Base-by-base conservation (phyloP, 2,113 vertebrate species). In the Corydoras maculifer region DNA sequence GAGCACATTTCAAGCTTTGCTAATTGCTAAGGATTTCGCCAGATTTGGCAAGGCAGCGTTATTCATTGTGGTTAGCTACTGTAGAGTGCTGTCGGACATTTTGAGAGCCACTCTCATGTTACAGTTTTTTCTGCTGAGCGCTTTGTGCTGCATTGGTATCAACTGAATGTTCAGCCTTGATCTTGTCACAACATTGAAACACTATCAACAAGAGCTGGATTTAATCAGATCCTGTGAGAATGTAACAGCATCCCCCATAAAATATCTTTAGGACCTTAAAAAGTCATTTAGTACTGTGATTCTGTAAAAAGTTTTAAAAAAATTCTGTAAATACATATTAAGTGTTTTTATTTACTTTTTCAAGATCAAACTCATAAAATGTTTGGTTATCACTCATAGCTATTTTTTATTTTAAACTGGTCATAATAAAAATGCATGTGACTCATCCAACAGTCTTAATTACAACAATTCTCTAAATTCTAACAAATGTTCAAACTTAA, bases 1-100 rank as follows among this genome's bases (percentile, higher is more conserved):
- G 86, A 87, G 80, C 85, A 84, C 71, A 86, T 89, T 88, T 75
- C 69, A 87, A 87, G 88, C 84, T 84, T 82, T 74, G 78, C 80
- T 81, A 83, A 81, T 84, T 89, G 85, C 86, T 79, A 35, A 82
- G 81, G 85, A 82, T 84, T 84, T 84, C 82, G 82, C 84, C 86
- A 79, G 84, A 77, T 82, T 84, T 75, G 79, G 82, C 75, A 78
- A 69, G 70, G 58, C 69, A 43, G 65, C 32, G 35, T 73, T 68
- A 30, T 35, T 30, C 65, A 62, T 72, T 64, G 58, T 72, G 61
- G 53, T 73, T 78, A 68, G 73, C 77, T 78, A 75, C 69, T 62
- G 60, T 65, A 77, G 62, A 65, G 69, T 43, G 58, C 51, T 65
- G 72, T 69, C 79, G 75, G 73, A 76, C 78, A 78, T 79, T 79